Conservation (phyloP, 53 echinoderm and acorn worm genomes). For the Apostichopus leukothele region DNA sequence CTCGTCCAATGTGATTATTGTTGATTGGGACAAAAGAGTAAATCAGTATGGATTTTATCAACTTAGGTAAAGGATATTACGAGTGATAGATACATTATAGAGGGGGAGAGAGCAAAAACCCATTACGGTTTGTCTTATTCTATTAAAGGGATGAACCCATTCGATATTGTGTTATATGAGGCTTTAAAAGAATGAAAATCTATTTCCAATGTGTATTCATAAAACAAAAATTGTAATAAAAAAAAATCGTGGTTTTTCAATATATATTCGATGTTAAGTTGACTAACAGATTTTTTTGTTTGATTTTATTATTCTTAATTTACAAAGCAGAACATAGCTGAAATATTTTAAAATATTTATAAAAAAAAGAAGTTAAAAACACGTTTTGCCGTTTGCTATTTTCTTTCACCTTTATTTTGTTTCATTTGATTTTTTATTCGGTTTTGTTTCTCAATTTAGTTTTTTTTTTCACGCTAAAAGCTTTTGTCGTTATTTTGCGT, state of each 20-base stretch:
- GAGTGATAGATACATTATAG: neutral
- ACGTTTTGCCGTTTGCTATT: too few species aligned
- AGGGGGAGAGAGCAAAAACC: neutral
- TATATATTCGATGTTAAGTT: neutral
- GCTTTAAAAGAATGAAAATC: neutral
- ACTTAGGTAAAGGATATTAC: neutral
- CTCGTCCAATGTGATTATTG: conserved; percentile 26
- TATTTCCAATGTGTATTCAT: neutral
- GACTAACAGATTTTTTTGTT: neutral
- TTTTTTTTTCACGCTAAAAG: neutral
- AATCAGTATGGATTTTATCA: conserved; percentile 21
- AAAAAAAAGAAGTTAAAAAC: neutral
- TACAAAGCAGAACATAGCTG: neutral
- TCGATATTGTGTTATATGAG: neutral
- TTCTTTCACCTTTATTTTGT: too few species aligned
- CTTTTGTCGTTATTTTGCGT: neutral
- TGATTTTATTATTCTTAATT: too few species aligned
- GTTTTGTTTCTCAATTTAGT: neutral
- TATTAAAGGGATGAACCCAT: neutral
- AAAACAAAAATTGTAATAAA: neutral
- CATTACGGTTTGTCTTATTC: neutral
- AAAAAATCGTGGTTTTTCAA: neutral
- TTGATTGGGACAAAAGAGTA: conserved; percentile 29
- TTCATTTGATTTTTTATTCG: neutral
- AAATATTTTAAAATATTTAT: neutral